Evolutionary conservation across 2,888 invertebrate species (phyloP).

Genomic region (Leptopterna dolabrata): DNA sequence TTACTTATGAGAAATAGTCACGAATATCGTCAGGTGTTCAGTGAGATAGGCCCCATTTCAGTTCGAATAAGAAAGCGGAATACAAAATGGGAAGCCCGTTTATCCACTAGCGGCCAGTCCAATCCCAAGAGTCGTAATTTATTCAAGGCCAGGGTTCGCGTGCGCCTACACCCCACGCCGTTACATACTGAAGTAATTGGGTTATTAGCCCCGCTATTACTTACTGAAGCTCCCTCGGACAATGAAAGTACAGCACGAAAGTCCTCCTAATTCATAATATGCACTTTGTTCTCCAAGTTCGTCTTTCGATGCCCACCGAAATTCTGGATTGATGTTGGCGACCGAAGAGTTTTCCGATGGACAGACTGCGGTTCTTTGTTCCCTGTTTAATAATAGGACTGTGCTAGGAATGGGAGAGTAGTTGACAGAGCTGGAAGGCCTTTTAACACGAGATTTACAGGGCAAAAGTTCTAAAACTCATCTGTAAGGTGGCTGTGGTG

Average conservation of each 20-base stretch:
- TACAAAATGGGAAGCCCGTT: not conserved
- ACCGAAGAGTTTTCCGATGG: no score
- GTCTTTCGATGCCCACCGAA: no score
- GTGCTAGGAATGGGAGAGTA: no score
- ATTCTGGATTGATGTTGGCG: no score
- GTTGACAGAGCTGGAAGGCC: no score
- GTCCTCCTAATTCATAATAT: not conserved
- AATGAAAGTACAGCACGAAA: not conserved
- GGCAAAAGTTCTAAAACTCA: no score
- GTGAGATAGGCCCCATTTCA: not conserved
- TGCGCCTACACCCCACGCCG: not conserved
- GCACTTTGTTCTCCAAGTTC: not conserved
- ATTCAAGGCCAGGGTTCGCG: not conserved
- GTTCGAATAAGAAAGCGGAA: not conserved
- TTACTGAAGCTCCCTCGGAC: slow-evolving; percentile 34
- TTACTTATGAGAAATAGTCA: not conserved
- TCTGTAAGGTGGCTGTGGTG: no score
- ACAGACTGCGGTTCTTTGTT: no score
- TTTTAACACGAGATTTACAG: no score
- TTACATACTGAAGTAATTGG: slow-evolving; percentile 12
- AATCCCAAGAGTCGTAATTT: not conserved
- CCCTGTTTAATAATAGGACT: no score
- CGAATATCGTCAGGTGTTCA: not conserved
- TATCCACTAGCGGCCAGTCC: not conserved
- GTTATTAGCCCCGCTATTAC: slow-evolving; percentile 48